phyloP scores from a whole-genome alignment of 2,888 invertebrate genomes.

The Ariolimax columbianus region DNA sequence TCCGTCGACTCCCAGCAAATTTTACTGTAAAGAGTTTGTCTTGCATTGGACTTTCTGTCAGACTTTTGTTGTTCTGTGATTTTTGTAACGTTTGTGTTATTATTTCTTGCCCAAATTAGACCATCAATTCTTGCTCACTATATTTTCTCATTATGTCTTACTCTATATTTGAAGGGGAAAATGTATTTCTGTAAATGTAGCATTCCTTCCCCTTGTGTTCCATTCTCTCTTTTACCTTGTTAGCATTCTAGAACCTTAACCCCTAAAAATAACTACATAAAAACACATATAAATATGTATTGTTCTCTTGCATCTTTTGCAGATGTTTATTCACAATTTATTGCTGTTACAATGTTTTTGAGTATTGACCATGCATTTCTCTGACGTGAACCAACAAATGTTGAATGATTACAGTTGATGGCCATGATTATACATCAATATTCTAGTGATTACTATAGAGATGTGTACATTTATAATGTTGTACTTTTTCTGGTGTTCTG shows the following conservation, averaged over 20 bases:
- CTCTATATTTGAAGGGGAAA: too few species aligned
- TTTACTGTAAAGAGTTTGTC: too few species aligned
- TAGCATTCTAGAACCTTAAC: neutral
- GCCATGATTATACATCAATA: slow-evolving; percentile 5
- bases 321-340: slow-evolving; percentile 15
- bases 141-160: too few species aligned
- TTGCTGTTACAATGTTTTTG: slow-evolving; percentile 28
- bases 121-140: too few species aligned
- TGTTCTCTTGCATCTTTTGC: neutral
- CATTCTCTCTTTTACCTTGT: neutral
- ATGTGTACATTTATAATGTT: slow-evolving; percentile 9
- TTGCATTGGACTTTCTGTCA: too few species aligned
- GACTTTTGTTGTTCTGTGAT: too few species aligned
- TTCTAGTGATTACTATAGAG: slow-evolving; percentile 11
- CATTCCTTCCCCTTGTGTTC: neutral
- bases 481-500: slow-evolving; percentile 3
- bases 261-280: neutral
- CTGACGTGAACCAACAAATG: slow-evolving; percentile 37
- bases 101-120: too few species aligned
- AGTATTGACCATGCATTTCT: slow-evolving; percentile 22
- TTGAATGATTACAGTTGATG: slow-evolving; percentile 7
- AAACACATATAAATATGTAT: neutral
- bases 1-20: too few species aligned
- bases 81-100: too few species aligned
- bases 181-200: neutral